Percentiles rank a stretch among this genome's conserved stretches.
Conservation (phyloP, 2,888 invertebrate species). For the Torymus aiolomorphi region DNA sequence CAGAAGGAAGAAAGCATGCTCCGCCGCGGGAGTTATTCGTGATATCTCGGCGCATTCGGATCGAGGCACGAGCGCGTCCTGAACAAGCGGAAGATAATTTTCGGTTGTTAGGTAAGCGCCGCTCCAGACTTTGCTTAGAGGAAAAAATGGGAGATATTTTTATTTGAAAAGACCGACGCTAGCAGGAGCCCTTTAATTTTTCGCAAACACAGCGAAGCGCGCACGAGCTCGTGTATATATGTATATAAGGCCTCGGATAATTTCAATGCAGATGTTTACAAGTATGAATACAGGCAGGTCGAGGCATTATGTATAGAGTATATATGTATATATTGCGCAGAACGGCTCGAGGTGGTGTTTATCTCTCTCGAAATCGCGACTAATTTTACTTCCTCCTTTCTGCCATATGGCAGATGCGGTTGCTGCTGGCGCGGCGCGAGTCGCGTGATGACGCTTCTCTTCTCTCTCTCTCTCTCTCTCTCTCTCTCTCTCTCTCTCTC, state of each 20-base stretch:
- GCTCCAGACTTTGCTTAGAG: slow-evolving; percentile 4
- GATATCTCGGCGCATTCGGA: neutral
- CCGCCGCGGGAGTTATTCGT: slow-evolving; percentile 16
- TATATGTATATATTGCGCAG: neutral
- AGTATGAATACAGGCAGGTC: neutral
- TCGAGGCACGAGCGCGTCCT: too few species aligned
- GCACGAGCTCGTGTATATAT: neutral
- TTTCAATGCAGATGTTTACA: neutral
- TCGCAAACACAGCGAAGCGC: neutral
- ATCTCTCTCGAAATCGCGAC: slow-evolving; percentile 40
- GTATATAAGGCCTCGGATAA: neutral
- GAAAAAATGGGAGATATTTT: neutral
- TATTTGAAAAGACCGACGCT: neutral
- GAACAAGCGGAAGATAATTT: slow-evolving; percentile 18
- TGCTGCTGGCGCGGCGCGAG: neutral
- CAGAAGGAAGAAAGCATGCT: slow-evolving; percentile 16
- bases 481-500: neutral
- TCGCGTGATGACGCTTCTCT: slow-evolving; percentile 9
- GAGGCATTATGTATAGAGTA: neutral
- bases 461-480: neutral
- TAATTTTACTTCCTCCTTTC: slow-evolving; percentile 40
- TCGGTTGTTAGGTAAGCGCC: slow-evolving; percentile 31
- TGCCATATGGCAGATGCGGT: slow-evolving; percentile 34
- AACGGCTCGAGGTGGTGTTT: slow-evolving; percentile 10
- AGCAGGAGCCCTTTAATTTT: too few species aligned